Evolutionary conservation across 2,888 invertebrate species (phyloP).

Genomic region (Epirrita christyi): DNA sequence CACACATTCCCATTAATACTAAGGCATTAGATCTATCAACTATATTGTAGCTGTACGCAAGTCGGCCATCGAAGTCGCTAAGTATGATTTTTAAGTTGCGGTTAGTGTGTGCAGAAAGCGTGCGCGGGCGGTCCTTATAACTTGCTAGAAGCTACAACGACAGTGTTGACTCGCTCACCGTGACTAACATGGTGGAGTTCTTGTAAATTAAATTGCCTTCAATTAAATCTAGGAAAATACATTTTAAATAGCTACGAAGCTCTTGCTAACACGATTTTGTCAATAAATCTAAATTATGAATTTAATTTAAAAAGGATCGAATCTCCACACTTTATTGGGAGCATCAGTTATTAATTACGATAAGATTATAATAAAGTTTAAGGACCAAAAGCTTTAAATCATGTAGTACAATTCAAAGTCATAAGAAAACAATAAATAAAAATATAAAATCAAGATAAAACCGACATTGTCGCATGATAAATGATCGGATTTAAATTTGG

Average conservation of each 20-base stretch:
- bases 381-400: constrained; percentile 48
- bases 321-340: constrained; percentile 14
- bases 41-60: constrained; percentile 48
- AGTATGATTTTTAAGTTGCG: constrained; percentile 72
- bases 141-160: constrained; percentile 64
- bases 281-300: constrained; percentile 16
- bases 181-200: constrained; percentile 53
- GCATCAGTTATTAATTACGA: constrained; percentile 24
- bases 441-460: constrained; percentile 72
- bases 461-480: constrained; percentile 82
- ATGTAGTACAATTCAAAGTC: constrained; percentile 41
- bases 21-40: constrained; percentile 45
- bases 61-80: constrained; percentile 58
- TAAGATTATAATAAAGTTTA: constrained; percentile 25
- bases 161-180: constrained; percentile 57
- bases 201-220: constrained; percentile 51
- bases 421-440: constrained; percentile 46
- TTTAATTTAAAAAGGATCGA: constrained; percentile 4
- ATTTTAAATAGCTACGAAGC: background rate
- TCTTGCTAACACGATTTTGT: constrained; percentile 4
- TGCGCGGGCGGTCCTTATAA: constrained; percentile 74
- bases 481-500: constrained; percentile 82
- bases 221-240: constrained; percentile 11
- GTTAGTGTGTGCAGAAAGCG: constrained; percentile 82
- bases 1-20: constrained; percentile 36